Percentiles rank a stretch among this genome's conserved stretches.
phyloP scores from a whole-genome alignment of 2,113 vertebrate genomes.

The Gobio gobio region DNA sequence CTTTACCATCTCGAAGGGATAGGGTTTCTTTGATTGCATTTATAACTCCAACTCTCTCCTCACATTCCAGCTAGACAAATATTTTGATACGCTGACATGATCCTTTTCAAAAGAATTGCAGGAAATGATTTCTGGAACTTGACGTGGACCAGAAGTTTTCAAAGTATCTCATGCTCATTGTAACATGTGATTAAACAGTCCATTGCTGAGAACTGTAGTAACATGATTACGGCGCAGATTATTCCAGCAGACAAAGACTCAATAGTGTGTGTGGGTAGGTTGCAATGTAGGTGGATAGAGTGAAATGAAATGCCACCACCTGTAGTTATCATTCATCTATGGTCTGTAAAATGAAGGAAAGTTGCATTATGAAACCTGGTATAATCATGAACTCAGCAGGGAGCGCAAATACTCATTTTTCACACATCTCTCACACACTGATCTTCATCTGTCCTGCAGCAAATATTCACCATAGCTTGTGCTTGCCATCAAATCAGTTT shows the following conservation, averaged over 20 bases:
- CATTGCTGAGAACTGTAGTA: not conserved
- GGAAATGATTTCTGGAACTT: constrained; percentile 45
- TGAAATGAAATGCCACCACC: constrained; percentile 51
- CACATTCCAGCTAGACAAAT: constrained; percentile 49
- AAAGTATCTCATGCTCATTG: constrained; percentile 34
- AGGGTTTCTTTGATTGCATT: constrained; percentile 29
- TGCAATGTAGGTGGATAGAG: constrained; percentile 47
- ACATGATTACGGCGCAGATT: constrained; percentile 5
- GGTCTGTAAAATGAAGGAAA: constrained; percentile 9
- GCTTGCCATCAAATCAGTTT: constrained; percentile 2
- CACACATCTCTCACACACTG: constrained; percentile 40
- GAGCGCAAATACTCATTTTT: constrained; percentile 42
- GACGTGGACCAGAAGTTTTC: constrained; percentile 28
- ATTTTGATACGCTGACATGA: constrained; percentile 44
- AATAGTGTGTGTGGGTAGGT: constrained; percentile 27
- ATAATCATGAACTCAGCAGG: constrained; percentile 39
- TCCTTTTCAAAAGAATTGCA: constrained; percentile 34
- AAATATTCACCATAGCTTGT: not conserved
- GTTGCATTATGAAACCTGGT: constrained; percentile 35
- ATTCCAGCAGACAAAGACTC: not conserved
- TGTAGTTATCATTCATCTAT: constrained; percentile 31
- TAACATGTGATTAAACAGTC: constrained; percentile 47
- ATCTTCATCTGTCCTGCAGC: constrained; percentile 30
- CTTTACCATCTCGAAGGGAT: constrained; percentile 24
- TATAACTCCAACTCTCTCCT: constrained; percentile 20